These are phyloP conservation scores for Leucoma salicis DNA, from an alignment of 2,888 invertebrate genomes.

Conservation along the genomic window DNA sequence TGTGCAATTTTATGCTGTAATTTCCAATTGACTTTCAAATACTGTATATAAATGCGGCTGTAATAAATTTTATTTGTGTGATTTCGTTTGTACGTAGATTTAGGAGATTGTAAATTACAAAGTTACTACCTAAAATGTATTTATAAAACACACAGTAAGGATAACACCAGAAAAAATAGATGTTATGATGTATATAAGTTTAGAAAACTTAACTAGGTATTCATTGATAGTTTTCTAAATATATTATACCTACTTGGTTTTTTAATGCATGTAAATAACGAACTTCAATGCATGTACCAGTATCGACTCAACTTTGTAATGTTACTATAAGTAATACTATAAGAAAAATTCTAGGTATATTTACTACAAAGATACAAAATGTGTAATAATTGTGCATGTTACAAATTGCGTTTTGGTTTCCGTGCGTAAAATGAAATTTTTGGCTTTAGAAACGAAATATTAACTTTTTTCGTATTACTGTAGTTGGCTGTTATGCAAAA, in stretches of 20 bases:
- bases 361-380: slow-evolving; percentile 14
- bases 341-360: too few relatives aligned
- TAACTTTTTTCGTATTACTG: slow-evolving; percentile 22
- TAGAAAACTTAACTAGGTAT: slow-evolving; percentile 56
- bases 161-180: slow-evolving; percentile 73
- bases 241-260: slow-evolving; percentile 58
- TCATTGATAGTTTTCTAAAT: slow-evolving; percentile 64
- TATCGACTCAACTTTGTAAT: slow-evolving; percentile 34
- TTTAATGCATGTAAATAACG: slow-evolving; percentile 69
- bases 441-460: slow-evolving; percentile 13
- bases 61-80: slow-evolving; percentile 61
- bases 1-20: slow-evolving; percentile 50
- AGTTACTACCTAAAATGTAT: slow-evolving; percentile 73
- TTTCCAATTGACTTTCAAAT: slow-evolving; percentile 42
- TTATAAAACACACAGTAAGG: slow-evolving; percentile 80
- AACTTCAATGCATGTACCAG: slow-evolving; percentile 41
- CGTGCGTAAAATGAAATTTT: slow-evolving; percentile 7
- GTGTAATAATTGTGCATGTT: neutral
- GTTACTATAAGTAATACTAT: slow-evolving; percentile 17
- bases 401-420: slow-evolving; percentile 14
- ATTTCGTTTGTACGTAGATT: slow-evolving; percentile 64
- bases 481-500: slow-evolving; percentile 37
- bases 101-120: slow-evolving; percentile 75
- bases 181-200: slow-evolving; percentile 76
- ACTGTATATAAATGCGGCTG: slow-evolving; percentile 64